phyloP scores from a whole-genome alignment of 2,888 invertebrate species.

The Drosophila meridionalis region DNA sequence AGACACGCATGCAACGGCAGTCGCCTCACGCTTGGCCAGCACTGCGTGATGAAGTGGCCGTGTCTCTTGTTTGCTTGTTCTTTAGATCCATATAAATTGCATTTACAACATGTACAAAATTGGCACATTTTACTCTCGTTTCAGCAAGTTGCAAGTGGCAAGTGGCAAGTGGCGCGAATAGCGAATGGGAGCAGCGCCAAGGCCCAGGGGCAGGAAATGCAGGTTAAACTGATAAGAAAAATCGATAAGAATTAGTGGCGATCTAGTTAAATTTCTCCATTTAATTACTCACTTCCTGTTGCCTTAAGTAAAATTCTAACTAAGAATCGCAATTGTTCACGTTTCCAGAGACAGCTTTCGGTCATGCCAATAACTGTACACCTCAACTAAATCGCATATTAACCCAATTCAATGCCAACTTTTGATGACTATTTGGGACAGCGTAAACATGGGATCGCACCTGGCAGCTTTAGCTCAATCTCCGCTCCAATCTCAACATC shows the following conservation, averaged over 20 bases:
- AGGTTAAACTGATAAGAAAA: slow-evolving; percentile 52
- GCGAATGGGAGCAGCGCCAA: slow-evolving; percentile 65
- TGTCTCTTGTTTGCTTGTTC: slow-evolving; percentile 64
- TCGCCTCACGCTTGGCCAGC: slow-evolving; percentile 72
- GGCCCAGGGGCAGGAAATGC: slow-evolving; percentile 53
- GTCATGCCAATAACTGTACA: slow-evolving; percentile 27
- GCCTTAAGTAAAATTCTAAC: background rate
- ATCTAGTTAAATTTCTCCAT: background rate
- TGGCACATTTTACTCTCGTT: slow-evolving; percentile 79
- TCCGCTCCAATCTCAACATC: slow-evolving; percentile 40
- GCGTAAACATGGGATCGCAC: slow-evolving; percentile 47
- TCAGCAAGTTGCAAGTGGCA: slow-evolving; percentile 51
- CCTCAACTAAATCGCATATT: slow-evolving; percentile 38
- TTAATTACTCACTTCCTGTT: slow-evolving; percentile 6
- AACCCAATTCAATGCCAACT: slow-evolving; percentile 54
- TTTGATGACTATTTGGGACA: slow-evolving; percentile 43
- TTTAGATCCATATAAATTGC: slow-evolving; percentile 53
- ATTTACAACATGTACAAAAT: slow-evolving; percentile 56
- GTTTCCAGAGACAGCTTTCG: background rate
- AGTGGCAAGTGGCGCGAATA: slow-evolving; percentile 29
- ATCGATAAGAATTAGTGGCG: slow-evolving; percentile 34
- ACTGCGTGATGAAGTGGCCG: slow-evolving; percentile 79
- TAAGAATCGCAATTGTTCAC: background rate
- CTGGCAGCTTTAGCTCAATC: slow-evolving; percentile 48
- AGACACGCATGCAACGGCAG: slow-evolving; percentile 39